phyloP scores from a whole-genome alignment of 2,113 vertebrate species.

The Heptranchias perlo region DNA sequence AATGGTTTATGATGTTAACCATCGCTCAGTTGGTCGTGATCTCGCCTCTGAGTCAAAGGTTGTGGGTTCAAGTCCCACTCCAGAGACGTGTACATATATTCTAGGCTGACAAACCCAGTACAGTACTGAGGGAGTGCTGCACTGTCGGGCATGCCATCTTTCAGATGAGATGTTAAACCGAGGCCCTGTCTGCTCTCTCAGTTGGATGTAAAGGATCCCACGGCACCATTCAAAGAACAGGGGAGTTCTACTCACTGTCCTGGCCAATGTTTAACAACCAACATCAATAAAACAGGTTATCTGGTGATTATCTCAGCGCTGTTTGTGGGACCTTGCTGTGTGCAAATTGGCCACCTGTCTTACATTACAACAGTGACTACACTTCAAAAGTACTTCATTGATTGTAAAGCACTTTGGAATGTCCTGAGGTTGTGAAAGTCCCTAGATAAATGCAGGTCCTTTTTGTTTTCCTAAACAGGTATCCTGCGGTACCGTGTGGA shows the following conservation, averaged over 20 bases:
- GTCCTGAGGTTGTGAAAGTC: background rate
- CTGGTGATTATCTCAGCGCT: background rate
- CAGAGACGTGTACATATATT: too few relatives aligned
- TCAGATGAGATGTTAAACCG: too few relatives aligned
- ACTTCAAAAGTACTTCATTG: background rate
- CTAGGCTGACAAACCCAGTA: too few relatives aligned
- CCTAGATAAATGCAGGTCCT: background rate
- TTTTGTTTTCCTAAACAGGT: conserved; percentile 61
- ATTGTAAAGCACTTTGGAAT: background rate
- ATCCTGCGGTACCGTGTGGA: conserved; percentile 99
- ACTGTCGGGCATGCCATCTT: too few relatives aligned
- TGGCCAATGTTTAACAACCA: background rate
- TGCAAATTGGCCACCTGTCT: background rate
- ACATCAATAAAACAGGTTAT: background rate
- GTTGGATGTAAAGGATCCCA: too few relatives aligned
- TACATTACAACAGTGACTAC: background rate
- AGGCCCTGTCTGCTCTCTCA: too few relatives aligned
- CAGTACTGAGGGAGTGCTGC: too few relatives aligned
- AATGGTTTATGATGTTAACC: background rate
- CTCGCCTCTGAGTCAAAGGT: too few relatives aligned
- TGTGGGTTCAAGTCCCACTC: too few relatives aligned
- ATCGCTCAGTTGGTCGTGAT: too few relatives aligned
- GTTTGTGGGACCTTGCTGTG: background rate
- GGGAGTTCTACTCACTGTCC: background rate
- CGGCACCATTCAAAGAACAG: background rate